These are phyloP conservation scores for Hapalemur alaotrensis DNA, from an alignment of 2,797 vertebrate genomes.

Conservation along the genomic window DNA sequence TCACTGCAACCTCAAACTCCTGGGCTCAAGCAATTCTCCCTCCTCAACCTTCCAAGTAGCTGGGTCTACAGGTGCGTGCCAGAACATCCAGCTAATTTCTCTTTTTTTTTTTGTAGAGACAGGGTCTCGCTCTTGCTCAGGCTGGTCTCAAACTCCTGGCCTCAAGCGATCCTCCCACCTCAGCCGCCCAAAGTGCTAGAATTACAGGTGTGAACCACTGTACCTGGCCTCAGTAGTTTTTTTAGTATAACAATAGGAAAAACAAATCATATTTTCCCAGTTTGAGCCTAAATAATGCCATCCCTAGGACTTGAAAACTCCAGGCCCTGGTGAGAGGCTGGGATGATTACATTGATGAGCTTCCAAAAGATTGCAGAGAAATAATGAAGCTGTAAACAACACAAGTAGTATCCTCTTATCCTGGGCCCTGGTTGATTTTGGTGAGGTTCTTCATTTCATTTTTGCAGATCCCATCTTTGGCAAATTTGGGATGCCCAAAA, in stretches of 20 bases:
- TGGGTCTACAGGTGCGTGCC: accelerated
- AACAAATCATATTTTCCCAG: slow-evolving; percentile 59
- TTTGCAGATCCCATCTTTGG: neutral
- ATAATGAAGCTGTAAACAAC: slow-evolving; percentile 52
- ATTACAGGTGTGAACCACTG: neutral
- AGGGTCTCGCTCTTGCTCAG: neutral
- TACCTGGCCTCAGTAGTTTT: neutral
- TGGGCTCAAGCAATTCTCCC: no score
- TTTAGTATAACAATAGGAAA: slow-evolving; percentile 68
- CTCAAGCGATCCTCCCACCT: neutral
- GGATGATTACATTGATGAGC: slow-evolving; percentile 54
- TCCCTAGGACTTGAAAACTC: slow-evolving; percentile 45
- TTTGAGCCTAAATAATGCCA: slow-evolving; percentile 66
- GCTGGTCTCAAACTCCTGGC: neutral
- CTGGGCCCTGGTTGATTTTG: neutral
- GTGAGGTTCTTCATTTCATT: slow-evolving; percentile 7
- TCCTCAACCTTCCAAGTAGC: no score
- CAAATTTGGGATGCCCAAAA: neutral
- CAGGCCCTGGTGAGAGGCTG: slow-evolving; percentile 46
- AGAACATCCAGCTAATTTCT: no score
- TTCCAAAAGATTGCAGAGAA: slow-evolving; percentile 62
- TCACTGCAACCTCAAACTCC: neutral
- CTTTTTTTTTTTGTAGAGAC: no score
- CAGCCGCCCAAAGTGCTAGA: neutral
- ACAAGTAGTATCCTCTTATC: slow-evolving; percentile 15